These are phyloP conservation scores for Gasterosteus nipponicus DNA, from an alignment of 2,113 vertebrate genomes.

Conservation along the genomic window DNA sequence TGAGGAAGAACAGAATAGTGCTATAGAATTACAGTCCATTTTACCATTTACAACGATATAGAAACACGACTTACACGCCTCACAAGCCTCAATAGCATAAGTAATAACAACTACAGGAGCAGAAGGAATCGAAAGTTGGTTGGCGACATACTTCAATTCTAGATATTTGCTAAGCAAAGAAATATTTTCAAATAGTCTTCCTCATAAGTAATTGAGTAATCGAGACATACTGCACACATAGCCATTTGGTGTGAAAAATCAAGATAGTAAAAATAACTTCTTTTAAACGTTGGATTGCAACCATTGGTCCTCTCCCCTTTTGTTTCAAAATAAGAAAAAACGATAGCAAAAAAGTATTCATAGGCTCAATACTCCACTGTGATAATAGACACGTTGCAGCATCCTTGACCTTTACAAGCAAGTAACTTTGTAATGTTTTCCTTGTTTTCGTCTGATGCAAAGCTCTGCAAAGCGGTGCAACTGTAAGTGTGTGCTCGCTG, in stretches of 20 bases:
- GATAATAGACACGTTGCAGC: background rate
- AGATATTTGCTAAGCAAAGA: background rate
- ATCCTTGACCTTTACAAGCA: constrained; percentile 12
- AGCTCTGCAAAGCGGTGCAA: constrained; percentile 10
- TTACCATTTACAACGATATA: too few species aligned
- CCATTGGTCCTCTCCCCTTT: background rate
- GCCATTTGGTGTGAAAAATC: background rate
- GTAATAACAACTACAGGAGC: background rate
- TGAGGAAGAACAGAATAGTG: too few species aligned
- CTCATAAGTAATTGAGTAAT: background rate
- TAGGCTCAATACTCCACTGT: background rate
- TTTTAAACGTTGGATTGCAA: background rate
- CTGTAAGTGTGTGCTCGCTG: background rate
- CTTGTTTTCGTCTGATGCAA: constrained; percentile 60
- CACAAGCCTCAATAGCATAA: background rate
- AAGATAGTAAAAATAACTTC: background rate
- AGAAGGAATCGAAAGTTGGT: background rate
- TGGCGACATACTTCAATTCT: background rate
- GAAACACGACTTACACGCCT: too few species aligned
- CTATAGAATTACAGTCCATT: too few species aligned
- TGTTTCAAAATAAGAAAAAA: background rate
- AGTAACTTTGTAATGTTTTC: background rate
- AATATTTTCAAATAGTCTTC: background rate
- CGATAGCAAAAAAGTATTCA: background rate
- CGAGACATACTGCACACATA: background rate